Base-by-base conservation (phyloP, 1,140 invertebrate species). In the Agrypnia vestita region DNA sequence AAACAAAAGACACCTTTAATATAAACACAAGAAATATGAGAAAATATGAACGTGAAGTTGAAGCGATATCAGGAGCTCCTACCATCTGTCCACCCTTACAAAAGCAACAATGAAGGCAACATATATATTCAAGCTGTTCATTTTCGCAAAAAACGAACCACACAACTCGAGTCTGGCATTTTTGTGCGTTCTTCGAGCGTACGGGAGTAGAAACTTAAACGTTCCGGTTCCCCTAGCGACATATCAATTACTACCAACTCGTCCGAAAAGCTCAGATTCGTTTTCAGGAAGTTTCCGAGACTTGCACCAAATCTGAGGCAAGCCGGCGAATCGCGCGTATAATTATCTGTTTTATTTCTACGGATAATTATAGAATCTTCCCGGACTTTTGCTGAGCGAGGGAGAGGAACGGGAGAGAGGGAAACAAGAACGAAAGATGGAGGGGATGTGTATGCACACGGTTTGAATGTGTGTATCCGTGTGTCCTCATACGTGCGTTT, bases 321-420 rank as follows among this genome's bases (percentile, higher is more conserved):
- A 35, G 35, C 61, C n/a, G 61, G 44, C 15, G 49, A 47, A 71
- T 49, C 47, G 8, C 17, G 67, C 67, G 47, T 71, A 71, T 71
- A 71, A 71, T 71, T 71, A 71, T 15, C 15, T 47, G 21, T 71
- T 74, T 55, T 74, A 74, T 74, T 74, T 74, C 0, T 43, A 11
- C 3, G 71, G 25, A 44, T 74, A 74, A 74, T 74, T 74, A 25
- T 74, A 74, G 77, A 55, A 9, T 17, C 17, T 43, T 61, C 55
- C 55, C 74, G 64, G 55, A 44, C 46, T 67, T 19, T 25, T 43
- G 55, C 77, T 35, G 25, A 17, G 51, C 59, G 69, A 67, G 80
- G 80, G 72, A 76, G 80, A 61, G 15, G 62, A 71, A n/a, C 35
- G 75, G 13, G 59, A 35, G 35, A 6, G 7, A 74, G 71, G 15